Conservation (phyloP, 2,797 vertebrate species). For the Sparidentex hasta region DNA sequence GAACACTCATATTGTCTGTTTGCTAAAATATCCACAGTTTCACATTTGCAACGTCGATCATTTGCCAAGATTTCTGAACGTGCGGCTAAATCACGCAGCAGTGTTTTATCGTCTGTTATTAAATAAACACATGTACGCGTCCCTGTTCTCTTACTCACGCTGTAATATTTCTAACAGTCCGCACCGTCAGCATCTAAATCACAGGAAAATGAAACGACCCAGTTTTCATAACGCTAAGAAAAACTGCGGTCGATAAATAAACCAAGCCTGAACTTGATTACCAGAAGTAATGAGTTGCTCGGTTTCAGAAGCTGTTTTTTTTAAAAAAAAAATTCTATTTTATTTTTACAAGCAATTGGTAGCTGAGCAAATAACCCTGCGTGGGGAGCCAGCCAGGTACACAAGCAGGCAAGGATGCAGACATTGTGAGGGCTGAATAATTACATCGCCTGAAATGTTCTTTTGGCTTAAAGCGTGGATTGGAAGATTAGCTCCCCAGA, state of each 20-base stretch:
- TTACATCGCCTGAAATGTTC: conserved; percentile 68
- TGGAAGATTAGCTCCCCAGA: conserved; percentile 67
- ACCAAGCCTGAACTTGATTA: conserved; percentile 69
- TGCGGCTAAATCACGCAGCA: not conserved
- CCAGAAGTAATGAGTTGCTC: conserved; percentile 54
- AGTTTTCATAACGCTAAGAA: conserved; percentile 35
- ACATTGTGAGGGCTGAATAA: conserved; percentile 76
- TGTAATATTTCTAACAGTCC: conserved; percentile 31
- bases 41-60: conserved; percentile 1
- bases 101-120: conserved; percentile 37
- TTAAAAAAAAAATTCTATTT: no score
- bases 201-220: conserved; percentile 42
- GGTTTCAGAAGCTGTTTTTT: conserved; percentile 55
- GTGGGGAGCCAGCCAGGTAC: conserved; percentile 59
- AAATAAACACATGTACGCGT: conserved; percentile 40
- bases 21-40: not conserved
- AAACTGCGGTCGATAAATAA: conserved; percentile 38
- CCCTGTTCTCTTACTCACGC: conserved; percentile 18
- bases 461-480: conserved; percentile 65
- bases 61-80: conserved; percentile 11
- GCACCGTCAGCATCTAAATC: conserved; percentile 54
- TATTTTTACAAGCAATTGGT: conserved; percentile 75
- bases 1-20: not conserved
- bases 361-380: conserved; percentile 57
- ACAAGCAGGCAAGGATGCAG: conserved; percentile 50